Percentiles rank a stretch among this genome's conserved stretches.
These are phyloP conservation scores for Meliscaeva auricollis DNA, from an alignment of 2,888 invertebrate species.

Conservation along the genomic window DNA sequence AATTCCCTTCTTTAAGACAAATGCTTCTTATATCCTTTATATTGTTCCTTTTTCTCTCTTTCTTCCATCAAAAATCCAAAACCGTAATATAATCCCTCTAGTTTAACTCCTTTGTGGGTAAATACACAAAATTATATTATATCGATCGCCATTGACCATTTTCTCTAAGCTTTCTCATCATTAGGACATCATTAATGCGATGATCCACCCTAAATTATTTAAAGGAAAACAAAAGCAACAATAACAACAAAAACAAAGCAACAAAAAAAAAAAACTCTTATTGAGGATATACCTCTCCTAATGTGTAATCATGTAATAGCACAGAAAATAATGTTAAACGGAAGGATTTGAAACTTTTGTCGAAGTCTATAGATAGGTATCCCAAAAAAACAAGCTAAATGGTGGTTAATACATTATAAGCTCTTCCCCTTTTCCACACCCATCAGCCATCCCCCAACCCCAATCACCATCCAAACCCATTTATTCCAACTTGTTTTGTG, in stretches of 20 bases:
- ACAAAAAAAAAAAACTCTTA: neutral
- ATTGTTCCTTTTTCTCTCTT: too few relatives aligned
- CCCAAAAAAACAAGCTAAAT: conserved; percentile 12
- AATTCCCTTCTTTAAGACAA: too few relatives aligned
- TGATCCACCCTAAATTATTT: conserved; percentile 51
- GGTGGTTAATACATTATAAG: conserved; percentile 18
- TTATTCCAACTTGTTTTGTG: conserved; percentile 10
- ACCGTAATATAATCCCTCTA: neutral
- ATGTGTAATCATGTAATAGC: conserved; percentile 18
- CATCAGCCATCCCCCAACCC: too few relatives aligned
- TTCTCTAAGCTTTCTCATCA: conserved; percentile 31
- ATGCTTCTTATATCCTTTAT: neutral
- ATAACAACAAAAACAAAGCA: neutral
- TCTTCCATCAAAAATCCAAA: neutral
- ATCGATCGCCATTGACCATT: conserved; percentile 40
- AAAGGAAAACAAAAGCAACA: neutral
- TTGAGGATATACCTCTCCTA: conserved; percentile 22
- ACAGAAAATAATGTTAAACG: conserved; percentile 4
- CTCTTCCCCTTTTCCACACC: neutral
- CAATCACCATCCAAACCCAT: neutral
- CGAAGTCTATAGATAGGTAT: neutral
- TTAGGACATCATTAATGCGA: conserved; percentile 61
- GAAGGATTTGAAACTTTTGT: conserved; percentile 32
- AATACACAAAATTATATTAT: conserved; percentile 6
- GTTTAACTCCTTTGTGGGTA: neutral